A percentile compares a stretch with the other conserved stretches of the same genome.
phyloP scores from a whole-genome alignment of 2,888 invertebrate species.

The Tetragonula carbonaria region DNA sequence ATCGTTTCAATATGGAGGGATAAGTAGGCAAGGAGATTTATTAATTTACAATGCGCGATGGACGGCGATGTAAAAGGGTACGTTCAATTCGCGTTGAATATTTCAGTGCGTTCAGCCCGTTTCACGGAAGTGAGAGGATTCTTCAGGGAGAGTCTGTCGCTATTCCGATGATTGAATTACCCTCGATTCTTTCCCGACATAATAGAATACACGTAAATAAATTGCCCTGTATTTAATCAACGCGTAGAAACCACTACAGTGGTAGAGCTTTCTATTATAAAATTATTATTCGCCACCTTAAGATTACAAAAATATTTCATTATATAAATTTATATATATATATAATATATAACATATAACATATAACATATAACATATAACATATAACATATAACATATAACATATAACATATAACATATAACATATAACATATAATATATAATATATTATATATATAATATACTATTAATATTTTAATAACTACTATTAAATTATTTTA shows the following conservation, averaged over 20 bases:
- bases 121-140: constrained; percentile 15
- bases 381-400: no score
- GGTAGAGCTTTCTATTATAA: no score
- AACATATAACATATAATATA: no score
- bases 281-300: no score
- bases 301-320: no score
- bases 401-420: no score
- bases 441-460: no score
- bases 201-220: not conserved
- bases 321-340: not conserved
- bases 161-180: constrained; percentile 25
- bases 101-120: not conserved
- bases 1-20: constrained; percentile 3
- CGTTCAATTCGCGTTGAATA: constrained; percentile 6
- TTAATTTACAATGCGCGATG: constrained; percentile 7
- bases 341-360: not conserved
- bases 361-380: no score
- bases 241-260: no score
- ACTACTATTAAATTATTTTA: not conserved
- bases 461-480: no score
- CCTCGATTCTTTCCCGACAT: not conserved
- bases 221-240: not conserved
- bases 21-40: constrained; percentile 10
- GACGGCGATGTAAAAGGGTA: not conserved
- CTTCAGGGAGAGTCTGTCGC: constrained; percentile 29